Evolutionary conservation across 2,888 invertebrate species (phyloP).

Genomic region (Eugnorisma glareosa): DNA sequence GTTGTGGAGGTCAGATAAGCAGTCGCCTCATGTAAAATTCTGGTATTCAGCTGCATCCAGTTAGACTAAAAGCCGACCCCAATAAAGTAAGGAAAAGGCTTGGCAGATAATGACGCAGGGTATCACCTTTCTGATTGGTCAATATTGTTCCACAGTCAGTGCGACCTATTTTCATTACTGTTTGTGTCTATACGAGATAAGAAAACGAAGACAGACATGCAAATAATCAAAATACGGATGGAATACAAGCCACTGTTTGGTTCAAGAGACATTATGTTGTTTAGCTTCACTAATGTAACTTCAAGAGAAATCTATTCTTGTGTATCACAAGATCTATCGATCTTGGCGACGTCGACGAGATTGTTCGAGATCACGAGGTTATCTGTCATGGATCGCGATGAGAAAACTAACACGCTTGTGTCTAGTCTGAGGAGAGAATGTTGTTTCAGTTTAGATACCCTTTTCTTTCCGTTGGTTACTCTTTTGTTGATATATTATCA

Average conservation of each 20-base stretch:
- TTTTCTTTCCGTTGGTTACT: not conserved
- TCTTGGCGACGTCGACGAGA: conserved; percentile 39
- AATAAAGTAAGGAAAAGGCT: not conserved
- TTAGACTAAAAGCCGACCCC: not conserved
- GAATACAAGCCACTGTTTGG: not conserved
- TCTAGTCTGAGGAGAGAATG: conserved; percentile 1
- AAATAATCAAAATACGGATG: not conserved
- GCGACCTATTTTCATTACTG: not conserved
- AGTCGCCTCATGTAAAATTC: not conserved
- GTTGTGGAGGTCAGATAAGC: not conserved
- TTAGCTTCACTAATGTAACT: conserved; percentile 49
- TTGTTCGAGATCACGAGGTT: conserved; percentile 46
- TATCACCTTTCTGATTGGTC: not conserved
- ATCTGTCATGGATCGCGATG: conserved; percentile 39
- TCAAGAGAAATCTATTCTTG: conserved; percentile 49
- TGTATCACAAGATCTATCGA: conserved; percentile 42
- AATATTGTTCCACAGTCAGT: not conserved
- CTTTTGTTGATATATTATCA: not conserved
- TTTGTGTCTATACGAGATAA: not conserved
- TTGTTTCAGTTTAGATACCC: not conserved
- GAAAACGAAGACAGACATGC: not conserved
- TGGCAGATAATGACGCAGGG: not conserved
- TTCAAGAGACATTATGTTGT: conserved; percentile 1
- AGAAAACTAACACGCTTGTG: conserved; percentile 11
- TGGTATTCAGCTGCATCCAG: not conserved